Percentiles rank a stretch among this genome's conserved stretches.
phyloP scores from a whole-genome alignment of 1,140 invertebrate species.

The Drosophila pandora region DNA sequence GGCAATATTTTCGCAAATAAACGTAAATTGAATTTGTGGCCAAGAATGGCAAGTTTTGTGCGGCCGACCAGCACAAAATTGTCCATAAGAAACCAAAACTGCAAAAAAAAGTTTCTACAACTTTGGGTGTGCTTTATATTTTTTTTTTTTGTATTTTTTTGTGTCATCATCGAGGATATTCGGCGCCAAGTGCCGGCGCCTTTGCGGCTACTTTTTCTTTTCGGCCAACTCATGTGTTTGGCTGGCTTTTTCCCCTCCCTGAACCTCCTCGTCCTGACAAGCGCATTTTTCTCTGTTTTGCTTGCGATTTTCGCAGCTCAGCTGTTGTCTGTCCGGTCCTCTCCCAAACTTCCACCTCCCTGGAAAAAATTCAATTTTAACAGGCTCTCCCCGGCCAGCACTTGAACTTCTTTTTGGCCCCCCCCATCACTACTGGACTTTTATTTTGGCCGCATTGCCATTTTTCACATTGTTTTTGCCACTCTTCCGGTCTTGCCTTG shows the following conservation, averaged over 20 bases:
- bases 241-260: background rate
- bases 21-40: constrained; percentile 67
- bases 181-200: constrained; percentile 59
- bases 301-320: constrained; percentile 62
- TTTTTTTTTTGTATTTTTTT: constrained; percentile 27
- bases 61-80: constrained; percentile 35
- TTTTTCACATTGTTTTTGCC: constrained; percentile 27
- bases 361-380: constrained; percentile 44
- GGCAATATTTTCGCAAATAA: constrained; percentile 57
- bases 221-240: constrained; percentile 34
- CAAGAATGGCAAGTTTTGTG: constrained; percentile 29
- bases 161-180: constrained; percentile 43
- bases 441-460: constrained; percentile 20
- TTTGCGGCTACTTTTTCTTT: constrained; percentile 42
- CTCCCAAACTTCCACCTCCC: constrained; percentile 1
- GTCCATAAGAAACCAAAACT: constrained; percentile 34
- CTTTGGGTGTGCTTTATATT: background rate
- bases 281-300: constrained; percentile 65
- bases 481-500: constrained; percentile 13
- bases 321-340: constrained; percentile 21
- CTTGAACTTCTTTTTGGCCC: constrained; percentile 4
- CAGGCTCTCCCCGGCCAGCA: constrained; percentile 1
- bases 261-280: background rate
- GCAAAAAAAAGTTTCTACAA: constrained; percentile 39
- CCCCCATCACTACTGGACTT: constrained; percentile 18